A percentile compares a stretch with the other conserved stretches of the same genome.
Evolutionary conservation across 30 jellyfish, hydroid and myxozoan species (phyloP).

Genomic region (Aurelia sp.): DNA sequence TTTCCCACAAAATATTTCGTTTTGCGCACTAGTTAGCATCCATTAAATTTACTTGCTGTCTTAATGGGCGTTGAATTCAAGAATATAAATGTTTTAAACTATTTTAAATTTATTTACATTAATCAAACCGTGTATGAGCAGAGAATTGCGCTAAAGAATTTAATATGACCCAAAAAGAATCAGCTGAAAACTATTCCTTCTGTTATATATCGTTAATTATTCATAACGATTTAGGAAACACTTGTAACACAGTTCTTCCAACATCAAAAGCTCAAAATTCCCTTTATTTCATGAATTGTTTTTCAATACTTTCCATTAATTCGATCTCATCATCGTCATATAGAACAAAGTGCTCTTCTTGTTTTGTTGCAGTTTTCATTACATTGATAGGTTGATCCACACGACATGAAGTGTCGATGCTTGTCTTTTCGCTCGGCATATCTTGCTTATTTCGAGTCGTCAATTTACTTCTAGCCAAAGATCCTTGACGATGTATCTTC

Average conservation of each 20-base stretch:
- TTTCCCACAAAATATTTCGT: no score
- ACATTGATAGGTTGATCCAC: not conserved
- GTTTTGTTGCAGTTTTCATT: not conserved
- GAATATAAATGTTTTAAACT: no score
- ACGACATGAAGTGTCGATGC: not conserved
- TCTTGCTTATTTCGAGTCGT: not conserved
- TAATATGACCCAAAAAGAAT: no score
- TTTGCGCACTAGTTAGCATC: no score
- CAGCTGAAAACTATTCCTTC: no score
- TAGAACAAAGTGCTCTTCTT: not conserved
- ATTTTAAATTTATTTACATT: no score
- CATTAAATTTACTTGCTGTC: no score
- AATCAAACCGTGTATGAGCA: no score
- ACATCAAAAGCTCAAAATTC: not conserved
- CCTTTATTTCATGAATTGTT: conserved; percentile 16
- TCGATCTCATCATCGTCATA: conserved; percentile 52
- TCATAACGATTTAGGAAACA: not conserved
- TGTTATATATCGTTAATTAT: no score
- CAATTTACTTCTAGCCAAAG: not conserved
- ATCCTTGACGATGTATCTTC: not conserved
- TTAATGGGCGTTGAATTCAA: no score
- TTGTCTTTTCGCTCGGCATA: not conserved
- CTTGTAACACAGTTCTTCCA: not conserved
- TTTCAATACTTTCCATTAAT: conserved; percentile 59
- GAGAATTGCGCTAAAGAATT: no score